Evolutionary conservation across 2,888 invertebrate species (phyloP).

Genomic region (Pteria penguin): DNA sequence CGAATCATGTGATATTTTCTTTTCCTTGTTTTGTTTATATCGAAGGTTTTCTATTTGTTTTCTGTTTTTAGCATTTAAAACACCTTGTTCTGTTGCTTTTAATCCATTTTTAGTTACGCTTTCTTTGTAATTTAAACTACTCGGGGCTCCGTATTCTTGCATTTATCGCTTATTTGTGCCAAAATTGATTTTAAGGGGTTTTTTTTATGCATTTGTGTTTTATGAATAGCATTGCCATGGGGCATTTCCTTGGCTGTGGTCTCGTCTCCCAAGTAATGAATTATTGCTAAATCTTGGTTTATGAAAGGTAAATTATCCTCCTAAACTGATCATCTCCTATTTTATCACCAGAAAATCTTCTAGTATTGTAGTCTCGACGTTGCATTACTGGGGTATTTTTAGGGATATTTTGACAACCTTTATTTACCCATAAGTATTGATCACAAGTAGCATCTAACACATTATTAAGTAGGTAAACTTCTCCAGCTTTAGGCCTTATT

Average conservation of each 20-base stretch:
- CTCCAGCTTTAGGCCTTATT: background rate
- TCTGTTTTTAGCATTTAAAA: background rate
- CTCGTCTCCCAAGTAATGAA: conserved; percentile 14
- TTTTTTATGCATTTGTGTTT: background rate
- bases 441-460: background rate
- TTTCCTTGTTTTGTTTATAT: background rate
- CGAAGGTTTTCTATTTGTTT: too few relatives aligned
- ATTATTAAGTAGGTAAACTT: background rate
- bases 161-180: background rate
- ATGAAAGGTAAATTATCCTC: background rate
- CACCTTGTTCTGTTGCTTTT: conserved; percentile 1
- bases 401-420: background rate
- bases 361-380: background rate
- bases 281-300: background rate
- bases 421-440: background rate
- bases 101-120: conserved; percentile 1
- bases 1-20: background rate
- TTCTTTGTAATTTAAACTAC: conserved; percentile 10
- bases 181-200: background rate
- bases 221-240: conserved; percentile 8
- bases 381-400: background rate
- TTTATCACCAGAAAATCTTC: background rate
- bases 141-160: background rate
- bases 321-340: conserved; percentile 7
- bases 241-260: background rate